Evolutionary conservation across 2,113 vertebrate species (phyloP).

Genomic region (Hippocampus comes): DNA sequence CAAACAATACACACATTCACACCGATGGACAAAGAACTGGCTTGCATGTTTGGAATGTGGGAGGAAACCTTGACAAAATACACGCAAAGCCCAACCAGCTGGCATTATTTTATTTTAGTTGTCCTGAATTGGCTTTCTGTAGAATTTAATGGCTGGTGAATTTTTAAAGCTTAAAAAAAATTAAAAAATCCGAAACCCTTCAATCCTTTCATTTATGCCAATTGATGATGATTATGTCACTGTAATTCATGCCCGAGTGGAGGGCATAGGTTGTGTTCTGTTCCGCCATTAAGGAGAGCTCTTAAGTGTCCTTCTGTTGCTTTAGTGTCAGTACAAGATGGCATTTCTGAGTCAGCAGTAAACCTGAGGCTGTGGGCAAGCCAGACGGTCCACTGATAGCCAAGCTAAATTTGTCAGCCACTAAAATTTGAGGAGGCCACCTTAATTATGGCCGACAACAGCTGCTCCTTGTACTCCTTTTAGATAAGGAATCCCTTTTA

Average conservation of each 20-base stretch:
- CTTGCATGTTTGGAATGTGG: too few relatives aligned
- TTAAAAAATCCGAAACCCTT: too few relatives aligned
- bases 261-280: neutral
- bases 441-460: conserved; percentile 44
- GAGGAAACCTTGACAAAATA: too few relatives aligned
- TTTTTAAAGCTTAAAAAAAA: too few relatives aligned
- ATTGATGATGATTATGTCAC: too few relatives aligned
- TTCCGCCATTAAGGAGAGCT: neutral
- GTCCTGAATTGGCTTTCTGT: too few relatives aligned
- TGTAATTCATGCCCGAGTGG: neutral
- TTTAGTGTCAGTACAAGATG: conserved; percentile 42
- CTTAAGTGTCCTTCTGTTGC: conserved; percentile 36
- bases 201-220: too few relatives aligned
- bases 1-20: too few relatives aligned
- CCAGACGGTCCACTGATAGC: conserved; percentile 36
- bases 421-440: conserved; percentile 60
- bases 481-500: conserved; percentile 23
- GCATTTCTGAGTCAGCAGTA: conserved; percentile 68
- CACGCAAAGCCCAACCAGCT: too few relatives aligned
- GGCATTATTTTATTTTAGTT: too few relatives aligned
- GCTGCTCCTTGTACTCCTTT: conserved; percentile 41
- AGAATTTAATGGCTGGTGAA: too few relatives aligned
- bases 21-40: too few relatives aligned
- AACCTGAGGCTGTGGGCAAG: conserved; percentile 56
- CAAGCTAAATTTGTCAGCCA: conserved; percentile 64